Base-by-base conservation (phyloP, 2,113 vertebrate genomes). In the Struthidea cinerea region DNA sequence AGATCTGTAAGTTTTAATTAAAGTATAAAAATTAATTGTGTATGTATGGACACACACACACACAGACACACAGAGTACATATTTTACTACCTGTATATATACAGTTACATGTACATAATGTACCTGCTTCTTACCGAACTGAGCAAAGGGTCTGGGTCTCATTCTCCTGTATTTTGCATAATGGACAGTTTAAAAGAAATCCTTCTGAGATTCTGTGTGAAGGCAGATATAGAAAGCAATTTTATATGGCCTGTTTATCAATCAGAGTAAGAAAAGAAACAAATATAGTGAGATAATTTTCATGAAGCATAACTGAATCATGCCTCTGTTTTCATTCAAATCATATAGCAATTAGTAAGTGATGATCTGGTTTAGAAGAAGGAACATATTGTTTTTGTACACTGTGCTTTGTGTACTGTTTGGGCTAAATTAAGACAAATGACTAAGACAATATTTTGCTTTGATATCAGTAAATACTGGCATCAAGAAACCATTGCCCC, bases 401-500 rank as follows among this genome's bases (percentile, higher is more conserved):
- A 19, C 90, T 91, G 86, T 87, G 80, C 46, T 96, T 95, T 96
- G 96, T 94, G 94, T 96, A 91, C 83, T 93, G n/a, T 78, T 97
- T 95, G 93, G 83, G 73, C 73, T 93, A 94, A 94, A 96, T 94
- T 93, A 97, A 96, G 88, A 96, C 76, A 95, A 97, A 96, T 96
- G 96, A 94, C 85, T 41, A 88, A 71, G 90, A 84, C 94, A 95
- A 49, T 93, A 94, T 93, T 97, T 96, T 95, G 49, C 96, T 95
- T 96, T 96, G 94, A 96, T 94, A 97, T 92, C 96, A 93, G 90
- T 96, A 97, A 97, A 92, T 96, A 96, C 73, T 96, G 95, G 93
- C 96, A 89, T 84, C 56, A 61, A 96, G 44, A 94, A 94, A 89
- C n/a, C 80, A 76, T 86, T 93, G 83, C 80, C 96, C 96, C 73